Evolutionary conservation across 2,113 vertebrate genomes (phyloP).

Genomic region (Tragelaphus strepsiceros): DNA sequence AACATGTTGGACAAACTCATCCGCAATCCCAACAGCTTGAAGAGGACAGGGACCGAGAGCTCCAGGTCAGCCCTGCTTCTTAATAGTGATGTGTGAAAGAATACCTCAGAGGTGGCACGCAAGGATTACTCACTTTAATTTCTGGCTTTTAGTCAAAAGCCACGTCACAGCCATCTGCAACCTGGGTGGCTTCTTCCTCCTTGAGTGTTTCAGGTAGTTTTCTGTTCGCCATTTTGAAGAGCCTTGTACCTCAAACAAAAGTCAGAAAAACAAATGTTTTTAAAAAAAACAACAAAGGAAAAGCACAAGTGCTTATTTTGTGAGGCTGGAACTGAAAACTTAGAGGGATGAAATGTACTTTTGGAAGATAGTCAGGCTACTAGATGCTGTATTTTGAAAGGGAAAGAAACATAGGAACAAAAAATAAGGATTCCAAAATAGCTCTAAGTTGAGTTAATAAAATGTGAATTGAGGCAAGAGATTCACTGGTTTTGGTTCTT

Average conservation of each 20-base stretch:
- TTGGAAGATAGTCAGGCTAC: not conserved
- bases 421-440: not conserved
- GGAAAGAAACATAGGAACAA: not conserved
- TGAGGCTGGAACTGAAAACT: not conserved
- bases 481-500: not conserved
- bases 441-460: not conserved
- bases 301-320: not conserved
- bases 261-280: not conserved
- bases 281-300: not conserved
- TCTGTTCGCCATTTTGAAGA: not conserved
- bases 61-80: constrained; percentile 83
- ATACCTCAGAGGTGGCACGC: not conserved
- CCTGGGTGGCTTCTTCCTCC: not conserved
- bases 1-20: constrained; percentile 99
- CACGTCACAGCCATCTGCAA: not conserved
- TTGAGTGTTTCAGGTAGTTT: not conserved
- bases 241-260: not conserved
- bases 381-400: not conserved
- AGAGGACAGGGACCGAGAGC: constrained; percentile 92
- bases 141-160: not conserved
- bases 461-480: not conserved
- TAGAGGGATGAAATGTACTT: not conserved
- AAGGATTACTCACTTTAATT: not conserved
- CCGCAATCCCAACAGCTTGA: constrained; percentile 96
- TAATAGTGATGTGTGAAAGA: constrained; percentile 27